phyloP scores from a whole-genome alignment of 37 sponge, comb jelly and placozoan genomes.

The Geodia barretti region DNA sequence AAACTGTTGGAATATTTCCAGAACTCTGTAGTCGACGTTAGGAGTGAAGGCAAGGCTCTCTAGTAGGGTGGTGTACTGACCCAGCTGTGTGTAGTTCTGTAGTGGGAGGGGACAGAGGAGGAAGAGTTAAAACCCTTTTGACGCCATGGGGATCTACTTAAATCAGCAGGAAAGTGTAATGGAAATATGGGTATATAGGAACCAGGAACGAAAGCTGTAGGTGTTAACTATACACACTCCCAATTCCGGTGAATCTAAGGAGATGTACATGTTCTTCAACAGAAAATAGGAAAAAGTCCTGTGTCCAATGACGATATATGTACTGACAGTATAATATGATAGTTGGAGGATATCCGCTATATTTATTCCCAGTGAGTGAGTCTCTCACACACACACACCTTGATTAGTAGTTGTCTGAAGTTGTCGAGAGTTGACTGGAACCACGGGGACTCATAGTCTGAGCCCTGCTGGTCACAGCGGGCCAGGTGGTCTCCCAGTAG shows the following conservation, averaged over 20 bases:
- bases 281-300: no score
- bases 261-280: no score
- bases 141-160: no score
- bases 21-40: constrained; percentile 55
- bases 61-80: constrained; percentile 28
- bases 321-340: no score
- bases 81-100: constrained; percentile 45
- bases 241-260: no score
- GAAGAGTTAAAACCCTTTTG: no score
- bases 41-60: constrained; percentile 56
- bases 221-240: not conserved
- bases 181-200: no score
- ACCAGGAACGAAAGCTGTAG: no score
- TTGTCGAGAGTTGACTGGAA: constrained; percentile 60
- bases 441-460: constrained; percentile 73
- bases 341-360: no score
- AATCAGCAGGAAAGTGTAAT: no score
- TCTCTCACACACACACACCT: constrained; percentile 46
- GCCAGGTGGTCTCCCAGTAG: constrained; percentile 57
- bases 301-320: no score
- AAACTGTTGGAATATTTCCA: constrained; percentile 68
- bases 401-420: constrained; percentile 63
- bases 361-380: no score
- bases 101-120: not conserved
- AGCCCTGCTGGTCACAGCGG: constrained; percentile 60